Conservation (phyloP, 2,888 invertebrate species). For the Stenodera caucasica region DNA sequence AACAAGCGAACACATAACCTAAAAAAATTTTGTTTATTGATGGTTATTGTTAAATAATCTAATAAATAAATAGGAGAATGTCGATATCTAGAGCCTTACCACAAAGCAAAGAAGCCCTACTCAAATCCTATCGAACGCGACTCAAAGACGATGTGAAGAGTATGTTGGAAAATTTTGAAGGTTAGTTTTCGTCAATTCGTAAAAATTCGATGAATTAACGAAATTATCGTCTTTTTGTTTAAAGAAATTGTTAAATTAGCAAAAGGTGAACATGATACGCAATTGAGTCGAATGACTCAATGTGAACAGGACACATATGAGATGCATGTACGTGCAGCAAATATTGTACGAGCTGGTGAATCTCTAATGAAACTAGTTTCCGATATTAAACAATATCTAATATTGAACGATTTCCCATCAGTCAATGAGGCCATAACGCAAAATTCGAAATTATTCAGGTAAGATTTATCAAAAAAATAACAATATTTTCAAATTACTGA, state of each 20-base stretch:
- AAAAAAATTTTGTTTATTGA: no score
- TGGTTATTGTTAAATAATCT: no score
- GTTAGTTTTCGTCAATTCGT: constrained; percentile 56
- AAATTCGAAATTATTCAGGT: constrained; percentile 80
- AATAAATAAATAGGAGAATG: no score
- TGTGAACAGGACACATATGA: constrained; percentile 95
- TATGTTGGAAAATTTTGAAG: constrained; percentile 96
- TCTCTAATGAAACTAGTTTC: constrained; percentile 96
- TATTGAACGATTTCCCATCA: constrained; percentile 97
- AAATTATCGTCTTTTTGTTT: constrained; percentile 37
- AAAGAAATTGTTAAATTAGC: constrained; percentile 87
- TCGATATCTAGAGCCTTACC: constrained; percentile 68
- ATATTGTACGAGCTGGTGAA: constrained; percentile 95
- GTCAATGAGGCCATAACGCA: constrained; percentile 97
- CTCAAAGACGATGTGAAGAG: constrained; percentile 96
- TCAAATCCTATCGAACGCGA: constrained; percentile 93
- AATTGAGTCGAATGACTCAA: constrained; percentile 86
- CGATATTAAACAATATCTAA: constrained; percentile 96
- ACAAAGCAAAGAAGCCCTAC: constrained; percentile 91
- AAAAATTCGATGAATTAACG: background rate
- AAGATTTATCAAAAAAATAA: constrained; percentile 11
- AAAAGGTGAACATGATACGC: constrained; percentile 88
- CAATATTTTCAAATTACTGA: background rate
- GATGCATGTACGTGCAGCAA: constrained; percentile 95
- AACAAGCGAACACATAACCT: no score